Conservation (phyloP, 2,797 vertebrate genomes). For the Sylvilagus floridanus region DNA sequence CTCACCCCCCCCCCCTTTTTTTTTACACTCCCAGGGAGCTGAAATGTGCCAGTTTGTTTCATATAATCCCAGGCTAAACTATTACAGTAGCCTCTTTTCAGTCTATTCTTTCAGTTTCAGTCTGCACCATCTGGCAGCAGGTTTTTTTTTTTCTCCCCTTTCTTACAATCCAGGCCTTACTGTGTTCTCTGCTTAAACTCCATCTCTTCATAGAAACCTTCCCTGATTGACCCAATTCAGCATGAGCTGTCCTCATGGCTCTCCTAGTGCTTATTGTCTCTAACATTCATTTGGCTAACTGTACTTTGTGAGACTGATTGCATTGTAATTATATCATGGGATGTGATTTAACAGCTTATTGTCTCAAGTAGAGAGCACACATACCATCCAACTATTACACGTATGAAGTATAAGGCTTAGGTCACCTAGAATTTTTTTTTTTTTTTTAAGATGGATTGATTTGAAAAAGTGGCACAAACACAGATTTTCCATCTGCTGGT, state of each 20-base stretch:
- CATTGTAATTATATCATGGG: constrained; percentile 25
- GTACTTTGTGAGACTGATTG: constrained; percentile 20
- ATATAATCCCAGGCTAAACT: constrained; percentile 12
- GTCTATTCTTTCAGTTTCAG: not conserved
- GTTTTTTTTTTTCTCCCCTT: not conserved
- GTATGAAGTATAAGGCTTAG: not conserved
- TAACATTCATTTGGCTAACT: not conserved
- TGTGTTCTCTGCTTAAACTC: not conserved
- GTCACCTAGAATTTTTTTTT: not conserved
- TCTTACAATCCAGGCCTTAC: not conserved
- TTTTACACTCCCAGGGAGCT: not conserved
- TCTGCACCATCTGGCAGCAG: not conserved
- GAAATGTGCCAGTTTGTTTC: not conserved
- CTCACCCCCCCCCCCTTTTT: not conserved
- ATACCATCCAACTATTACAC: not conserved
- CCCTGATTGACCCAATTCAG: not conserved
- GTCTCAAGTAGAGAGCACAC: constrained; percentile 13
- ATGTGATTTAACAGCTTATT: constrained; percentile 41
- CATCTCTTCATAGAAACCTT: constrained; percentile 13
- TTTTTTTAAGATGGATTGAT: too few species aligned
- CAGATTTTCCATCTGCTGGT: too few species aligned
- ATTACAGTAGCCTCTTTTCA: not conserved
- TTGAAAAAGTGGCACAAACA: too few species aligned
- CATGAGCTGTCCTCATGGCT: not conserved
- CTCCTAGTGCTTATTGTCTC: not conserved